Evolutionary conservation across 2,113 vertebrate genomes (phyloP).

Genomic region (Burhinus oedicnemus): DNA sequence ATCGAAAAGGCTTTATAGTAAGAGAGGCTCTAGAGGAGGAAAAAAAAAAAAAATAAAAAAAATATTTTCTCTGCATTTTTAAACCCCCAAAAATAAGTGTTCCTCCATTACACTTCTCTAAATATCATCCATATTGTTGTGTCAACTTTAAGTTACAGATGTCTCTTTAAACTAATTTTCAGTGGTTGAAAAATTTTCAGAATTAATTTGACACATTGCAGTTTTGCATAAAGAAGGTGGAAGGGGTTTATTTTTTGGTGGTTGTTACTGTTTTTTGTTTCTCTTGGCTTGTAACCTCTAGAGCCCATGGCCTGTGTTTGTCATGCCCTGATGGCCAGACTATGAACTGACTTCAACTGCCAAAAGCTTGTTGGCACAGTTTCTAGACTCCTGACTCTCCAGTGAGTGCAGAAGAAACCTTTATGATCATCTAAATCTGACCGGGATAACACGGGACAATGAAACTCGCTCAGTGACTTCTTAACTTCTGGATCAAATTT

Average conservation of each 20-base stretch:
- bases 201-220: background rate
- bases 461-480: background rate
- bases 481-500: slow-evolving; percentile 27
- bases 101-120: background rate
- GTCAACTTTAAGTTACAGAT: background rate
- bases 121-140: background rate
- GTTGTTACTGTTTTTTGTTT: background rate
- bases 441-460: slow-evolving; percentile 13
- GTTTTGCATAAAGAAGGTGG: background rate
- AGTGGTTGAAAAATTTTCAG: background rate
- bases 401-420: background rate
- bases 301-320: background rate
- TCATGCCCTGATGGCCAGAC: slow-evolving; percentile 5
- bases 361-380: slow-evolving; percentile 36
- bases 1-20: background rate
- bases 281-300: background rate
- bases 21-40: background rate
- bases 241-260: background rate
- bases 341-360: slow-evolving; percentile 10
- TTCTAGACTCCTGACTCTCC: background rate
- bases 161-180: background rate
- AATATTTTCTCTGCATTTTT: background rate
- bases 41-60: too few relatives aligned
- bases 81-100: background rate
- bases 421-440: slow-evolving; percentile 33